phyloP scores from a whole-genome alignment of 2,113 vertebrate genomes.

The Glaucidium brasilianum region DNA sequence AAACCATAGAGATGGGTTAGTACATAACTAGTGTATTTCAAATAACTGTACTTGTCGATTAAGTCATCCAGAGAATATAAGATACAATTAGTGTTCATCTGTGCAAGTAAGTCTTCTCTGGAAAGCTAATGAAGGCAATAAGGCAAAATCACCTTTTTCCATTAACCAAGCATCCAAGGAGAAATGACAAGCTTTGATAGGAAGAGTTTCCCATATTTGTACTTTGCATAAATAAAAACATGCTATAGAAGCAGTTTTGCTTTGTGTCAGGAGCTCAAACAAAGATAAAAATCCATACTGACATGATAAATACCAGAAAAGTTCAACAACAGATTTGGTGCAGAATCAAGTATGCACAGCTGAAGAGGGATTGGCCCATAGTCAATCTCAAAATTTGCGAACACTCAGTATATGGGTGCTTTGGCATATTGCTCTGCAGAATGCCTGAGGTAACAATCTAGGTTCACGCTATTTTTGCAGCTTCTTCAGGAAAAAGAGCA shows the following conservation, averaged over 20 bases:
- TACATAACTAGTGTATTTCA: neutral
- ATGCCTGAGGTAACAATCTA: neutral
- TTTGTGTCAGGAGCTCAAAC: conserved; percentile 66
- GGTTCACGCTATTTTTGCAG: neutral
- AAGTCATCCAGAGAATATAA: neutral
- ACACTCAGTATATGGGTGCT: neutral
- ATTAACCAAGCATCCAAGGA: neutral
- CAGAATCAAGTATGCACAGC: conserved; percentile 13
- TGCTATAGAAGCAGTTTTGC: conserved; percentile 58
- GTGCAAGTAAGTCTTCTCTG: neutral
- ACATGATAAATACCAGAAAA: conserved; percentile 75
- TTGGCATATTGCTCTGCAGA: conserved; percentile 34
- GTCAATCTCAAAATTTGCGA: conserved; percentile 48
- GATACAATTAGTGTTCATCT: neutral
- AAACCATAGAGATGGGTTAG: neutral
- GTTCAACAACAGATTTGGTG: conserved; percentile 59
- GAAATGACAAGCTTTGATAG: neutral
- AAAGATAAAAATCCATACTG: conserved; percentile 61
- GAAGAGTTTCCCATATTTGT: neutral
- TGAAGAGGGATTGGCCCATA: conserved; percentile 19
- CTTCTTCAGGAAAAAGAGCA: neutral
- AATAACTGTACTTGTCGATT: neutral
- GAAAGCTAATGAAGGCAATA: neutral
- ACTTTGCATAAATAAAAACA: conserved; percentile 35
- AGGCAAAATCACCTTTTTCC: neutral